Evolutionary conservation across 2,113 vertebrate genomes (phyloP).

Genomic region (Melanerpes aurifrons): DNA sequence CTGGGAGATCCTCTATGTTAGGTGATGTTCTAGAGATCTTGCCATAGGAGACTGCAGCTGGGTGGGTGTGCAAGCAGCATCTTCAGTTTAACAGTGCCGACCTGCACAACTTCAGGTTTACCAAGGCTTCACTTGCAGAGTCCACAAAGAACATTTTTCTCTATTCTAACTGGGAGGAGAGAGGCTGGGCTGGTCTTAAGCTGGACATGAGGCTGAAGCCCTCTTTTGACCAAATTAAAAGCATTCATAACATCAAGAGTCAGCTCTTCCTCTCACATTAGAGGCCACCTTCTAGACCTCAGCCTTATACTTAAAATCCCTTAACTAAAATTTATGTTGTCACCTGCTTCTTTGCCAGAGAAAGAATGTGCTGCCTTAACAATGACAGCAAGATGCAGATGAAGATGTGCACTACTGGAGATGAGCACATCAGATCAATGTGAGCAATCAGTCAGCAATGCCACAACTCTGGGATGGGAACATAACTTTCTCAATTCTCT

Average conservation of each 20-base stretch:
- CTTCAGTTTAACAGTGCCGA: neutral
- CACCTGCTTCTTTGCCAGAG: neutral
- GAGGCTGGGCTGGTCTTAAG: neutral
- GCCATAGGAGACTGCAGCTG: neutral
- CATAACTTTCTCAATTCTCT: neutral
- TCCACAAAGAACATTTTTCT: neutral
- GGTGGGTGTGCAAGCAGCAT: neutral
- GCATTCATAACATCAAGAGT: accelerated
- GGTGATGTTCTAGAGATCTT: neutral
- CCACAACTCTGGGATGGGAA: no score
- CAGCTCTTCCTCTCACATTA: neutral
- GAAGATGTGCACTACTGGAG: neutral
- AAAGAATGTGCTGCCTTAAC: accelerated
- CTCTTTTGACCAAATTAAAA: neutral
- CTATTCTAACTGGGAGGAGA: no score
- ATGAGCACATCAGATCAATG: accelerated
- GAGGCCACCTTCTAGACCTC: neutral
- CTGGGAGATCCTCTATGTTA: no score
- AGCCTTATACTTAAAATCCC: neutral
- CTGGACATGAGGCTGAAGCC: neutral
- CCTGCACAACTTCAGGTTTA: neutral
- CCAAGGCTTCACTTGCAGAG: neutral
- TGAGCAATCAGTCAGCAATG: neutral
- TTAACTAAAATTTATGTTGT: neutral
- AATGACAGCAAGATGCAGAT: neutral